Percentiles rank a stretch among this genome's conserved stretches.
Conservation (phyloP, 2,113 vertebrate species). For the Galeopterus variegatus region DNA sequence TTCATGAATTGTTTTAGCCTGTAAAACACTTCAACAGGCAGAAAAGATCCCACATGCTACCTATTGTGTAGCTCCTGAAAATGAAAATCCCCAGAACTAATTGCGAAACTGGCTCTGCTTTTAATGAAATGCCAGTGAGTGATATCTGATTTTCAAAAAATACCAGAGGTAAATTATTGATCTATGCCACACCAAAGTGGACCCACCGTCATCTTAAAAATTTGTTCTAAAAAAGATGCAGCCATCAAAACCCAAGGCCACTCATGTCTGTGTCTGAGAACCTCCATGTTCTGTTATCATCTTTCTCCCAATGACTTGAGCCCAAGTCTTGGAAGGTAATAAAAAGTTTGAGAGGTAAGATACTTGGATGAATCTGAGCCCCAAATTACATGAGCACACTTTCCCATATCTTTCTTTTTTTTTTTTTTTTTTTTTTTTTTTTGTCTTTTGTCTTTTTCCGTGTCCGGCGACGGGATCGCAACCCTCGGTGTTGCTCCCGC, state of each 20-base stretch:
- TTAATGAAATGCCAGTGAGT: not conserved
- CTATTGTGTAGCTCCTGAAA: not conserved
- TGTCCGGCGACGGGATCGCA: no score
- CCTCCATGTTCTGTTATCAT: not conserved
- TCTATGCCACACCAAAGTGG: not conserved
- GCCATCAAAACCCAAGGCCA: not conserved
- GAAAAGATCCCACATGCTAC: not conserved
- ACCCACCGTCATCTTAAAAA: not conserved
- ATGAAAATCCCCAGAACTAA: not conserved
- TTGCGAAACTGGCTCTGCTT: not conserved
- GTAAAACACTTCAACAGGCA: not conserved
- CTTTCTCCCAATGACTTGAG: not conserved
- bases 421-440: no score
- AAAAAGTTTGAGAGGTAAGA: not conserved
- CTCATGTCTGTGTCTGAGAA: not conserved
- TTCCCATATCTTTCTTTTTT: not conserved
- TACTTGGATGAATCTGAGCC: not conserved
- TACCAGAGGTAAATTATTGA: not conserved
- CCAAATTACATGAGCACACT: not conserved
- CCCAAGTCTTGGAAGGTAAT: not conserved
- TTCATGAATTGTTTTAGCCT: constrained; percentile 50
- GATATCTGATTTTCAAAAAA: constrained; percentile 33
- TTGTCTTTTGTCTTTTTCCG: no score
- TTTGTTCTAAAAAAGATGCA: not conserved
- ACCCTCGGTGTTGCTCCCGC: no score